phyloP scores from a whole-genome alignment of 2,888 invertebrate genomes.

The Eristalinus sepulchralis region DNA sequence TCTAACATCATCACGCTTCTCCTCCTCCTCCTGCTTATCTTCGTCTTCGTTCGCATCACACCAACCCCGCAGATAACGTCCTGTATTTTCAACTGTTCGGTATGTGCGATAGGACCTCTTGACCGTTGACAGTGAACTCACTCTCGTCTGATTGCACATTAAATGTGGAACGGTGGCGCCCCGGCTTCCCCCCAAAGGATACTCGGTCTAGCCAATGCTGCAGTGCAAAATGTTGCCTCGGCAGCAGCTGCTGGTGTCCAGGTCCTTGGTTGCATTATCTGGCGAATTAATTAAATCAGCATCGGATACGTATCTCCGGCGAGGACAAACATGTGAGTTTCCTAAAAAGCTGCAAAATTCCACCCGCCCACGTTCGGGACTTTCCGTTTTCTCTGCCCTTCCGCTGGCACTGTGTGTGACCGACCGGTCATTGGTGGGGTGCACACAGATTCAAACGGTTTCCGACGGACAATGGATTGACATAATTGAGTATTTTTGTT shows the following conservation, averaged over 20 bases:
- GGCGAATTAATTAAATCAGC: conserved; percentile 67
- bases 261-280: conserved; percentile 47
- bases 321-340: conserved; percentile 50
- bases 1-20: background rate
- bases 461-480: conserved; percentile 55
- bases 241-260: conserved; percentile 5
- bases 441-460: conserved; percentile 49
- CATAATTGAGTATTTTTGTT: conserved; percentile 61
- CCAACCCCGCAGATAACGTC: background rate
- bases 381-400: background rate
- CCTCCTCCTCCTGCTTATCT: background rate
- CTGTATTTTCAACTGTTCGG: background rate
- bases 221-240: conserved; percentile 35
- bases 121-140: conserved; percentile 26
- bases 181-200: background rate
- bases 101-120: conserved; percentile 8
- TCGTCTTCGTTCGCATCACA: too few species aligned
- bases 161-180: background rate
- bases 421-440: background rate
- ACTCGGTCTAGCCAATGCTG: background rate
- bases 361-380: background rate
- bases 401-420: background rate
- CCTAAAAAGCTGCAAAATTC: conserved; percentile 18
- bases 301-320: conserved; percentile 35
- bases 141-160: conserved; percentile 38